phyloP scores from a whole-genome alignment of 2,113 vertebrate genomes.

The Candoia aspera region DNA sequence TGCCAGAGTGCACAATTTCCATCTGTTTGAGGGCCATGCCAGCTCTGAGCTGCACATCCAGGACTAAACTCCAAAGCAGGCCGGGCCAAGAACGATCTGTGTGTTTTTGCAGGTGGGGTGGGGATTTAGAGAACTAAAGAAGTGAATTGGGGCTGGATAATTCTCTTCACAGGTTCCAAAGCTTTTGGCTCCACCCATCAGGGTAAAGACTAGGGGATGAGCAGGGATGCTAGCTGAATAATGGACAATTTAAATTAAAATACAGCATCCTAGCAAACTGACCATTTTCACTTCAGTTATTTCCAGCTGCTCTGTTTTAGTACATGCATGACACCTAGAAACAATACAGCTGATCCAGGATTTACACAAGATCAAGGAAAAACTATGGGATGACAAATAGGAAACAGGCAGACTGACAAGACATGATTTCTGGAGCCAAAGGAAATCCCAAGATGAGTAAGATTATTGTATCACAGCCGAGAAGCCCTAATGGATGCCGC shows the following conservation, averaged over 20 bases:
- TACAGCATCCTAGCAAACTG: background rate
- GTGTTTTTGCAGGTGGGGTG: background rate
- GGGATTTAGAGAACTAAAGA: background rate
- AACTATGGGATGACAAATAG: background rate
- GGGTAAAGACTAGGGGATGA: background rate
- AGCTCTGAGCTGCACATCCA: background rate
- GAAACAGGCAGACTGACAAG: background rate
- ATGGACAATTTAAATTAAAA: background rate
- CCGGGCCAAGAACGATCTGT: background rate
- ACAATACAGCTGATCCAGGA: background rate
- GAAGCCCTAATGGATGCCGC: background rate
- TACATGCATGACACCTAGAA: background rate
- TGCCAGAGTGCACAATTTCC: background rate
- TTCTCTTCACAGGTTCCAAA: background rate
- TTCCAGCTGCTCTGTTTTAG: background rate
- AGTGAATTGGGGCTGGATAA: background rate
- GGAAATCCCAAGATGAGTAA: background rate
- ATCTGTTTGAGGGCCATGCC: background rate
- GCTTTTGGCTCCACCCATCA: background rate
- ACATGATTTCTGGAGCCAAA: background rate
- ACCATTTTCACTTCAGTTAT: background rate
- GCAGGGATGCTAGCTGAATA: background rate
- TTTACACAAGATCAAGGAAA: background rate
- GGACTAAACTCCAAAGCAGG: background rate
- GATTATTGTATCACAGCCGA: background rate